phyloP scores from a whole-genome alignment of 2,113 vertebrate species.

The Zosterops hypoxanthus region DNA sequence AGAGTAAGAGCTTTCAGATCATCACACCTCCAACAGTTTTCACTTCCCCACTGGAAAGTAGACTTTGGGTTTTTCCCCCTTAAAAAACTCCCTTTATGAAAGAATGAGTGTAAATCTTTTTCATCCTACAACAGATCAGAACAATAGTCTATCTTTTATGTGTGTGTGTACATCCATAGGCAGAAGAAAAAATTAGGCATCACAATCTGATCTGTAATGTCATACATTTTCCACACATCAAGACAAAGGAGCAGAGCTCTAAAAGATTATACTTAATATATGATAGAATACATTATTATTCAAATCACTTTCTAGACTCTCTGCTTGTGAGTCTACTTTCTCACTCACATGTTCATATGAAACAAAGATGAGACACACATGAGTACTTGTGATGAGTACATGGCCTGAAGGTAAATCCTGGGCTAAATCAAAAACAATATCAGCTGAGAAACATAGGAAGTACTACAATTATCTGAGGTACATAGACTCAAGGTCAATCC shows the following conservation, averaged over 20 bases:
- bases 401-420: background rate
- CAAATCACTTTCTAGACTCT: background rate
- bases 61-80: background rate
- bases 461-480: background rate
- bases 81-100: background rate
- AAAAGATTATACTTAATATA: background rate
- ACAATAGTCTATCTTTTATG: background rate
- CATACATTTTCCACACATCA: fast-evolving
- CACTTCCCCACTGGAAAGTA: background rate
- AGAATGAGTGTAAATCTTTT: background rate
- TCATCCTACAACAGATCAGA: background rate
- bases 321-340: background rate
- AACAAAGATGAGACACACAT: background rate
- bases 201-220: background rate
- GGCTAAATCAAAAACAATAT: background rate
- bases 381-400: fast-evolving
- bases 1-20: background rate
- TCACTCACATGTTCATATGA: fast-evolving
- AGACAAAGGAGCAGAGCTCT: background rate
- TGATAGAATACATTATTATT: background rate
- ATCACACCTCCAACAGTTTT: background rate
- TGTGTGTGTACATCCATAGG: no score
- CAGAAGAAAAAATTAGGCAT: background rate
- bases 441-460: background rate
- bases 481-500: background rate